Evolutionary conservation across 2,113 vertebrate species (phyloP).

Genomic region (Anarhynchus alexandrinus): DNA sequence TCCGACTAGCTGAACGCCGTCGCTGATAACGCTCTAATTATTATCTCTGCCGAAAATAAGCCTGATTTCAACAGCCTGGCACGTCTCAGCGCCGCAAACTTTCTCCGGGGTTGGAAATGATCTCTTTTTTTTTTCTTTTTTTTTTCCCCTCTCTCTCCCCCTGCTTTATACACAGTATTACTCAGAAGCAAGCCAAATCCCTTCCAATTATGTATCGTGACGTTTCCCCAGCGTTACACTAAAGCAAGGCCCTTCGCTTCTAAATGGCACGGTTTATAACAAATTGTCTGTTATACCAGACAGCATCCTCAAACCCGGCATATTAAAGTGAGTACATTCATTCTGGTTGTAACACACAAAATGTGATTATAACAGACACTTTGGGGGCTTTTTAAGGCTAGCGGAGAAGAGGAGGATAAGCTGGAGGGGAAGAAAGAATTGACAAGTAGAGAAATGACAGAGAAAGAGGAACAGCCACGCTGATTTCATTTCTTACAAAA

Average conservation of each 20-base stretch:
- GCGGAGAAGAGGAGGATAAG: constrained; percentile 46
- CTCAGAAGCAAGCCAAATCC: constrained; percentile 52
- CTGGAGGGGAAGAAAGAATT: constrained; percentile 57
- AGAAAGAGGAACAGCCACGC: constrained; percentile 43
- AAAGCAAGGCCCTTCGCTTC: constrained; percentile 46
- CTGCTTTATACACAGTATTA: background rate
- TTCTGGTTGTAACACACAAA: constrained; percentile 64
- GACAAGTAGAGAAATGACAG: constrained; percentile 60
- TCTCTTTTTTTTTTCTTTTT: background rate
- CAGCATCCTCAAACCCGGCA: constrained; percentile 55
- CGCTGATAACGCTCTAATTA: constrained; percentile 24
- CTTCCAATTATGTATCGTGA: constrained; percentile 50
- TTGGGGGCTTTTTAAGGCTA: constrained; percentile 63
- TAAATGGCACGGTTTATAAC: constrained; percentile 61
- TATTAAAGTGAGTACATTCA: constrained; percentile 65
- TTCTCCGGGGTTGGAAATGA: background rate
- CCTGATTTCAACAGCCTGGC: background rate
- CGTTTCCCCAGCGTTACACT: constrained; percentile 27
- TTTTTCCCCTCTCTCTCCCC: background rate
- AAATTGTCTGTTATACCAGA: constrained; percentile 59
- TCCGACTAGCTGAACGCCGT: background rate
- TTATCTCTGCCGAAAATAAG: background rate
- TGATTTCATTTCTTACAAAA: constrained; percentile 61
- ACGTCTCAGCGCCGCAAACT: background rate
- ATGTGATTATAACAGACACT: constrained; percentile 69